A percentile compares a stretch with the other conserved stretches of the same genome.
Conservation (phyloP, 2,797 vertebrate genomes). For the Cirrhinus mrigala region DNA sequence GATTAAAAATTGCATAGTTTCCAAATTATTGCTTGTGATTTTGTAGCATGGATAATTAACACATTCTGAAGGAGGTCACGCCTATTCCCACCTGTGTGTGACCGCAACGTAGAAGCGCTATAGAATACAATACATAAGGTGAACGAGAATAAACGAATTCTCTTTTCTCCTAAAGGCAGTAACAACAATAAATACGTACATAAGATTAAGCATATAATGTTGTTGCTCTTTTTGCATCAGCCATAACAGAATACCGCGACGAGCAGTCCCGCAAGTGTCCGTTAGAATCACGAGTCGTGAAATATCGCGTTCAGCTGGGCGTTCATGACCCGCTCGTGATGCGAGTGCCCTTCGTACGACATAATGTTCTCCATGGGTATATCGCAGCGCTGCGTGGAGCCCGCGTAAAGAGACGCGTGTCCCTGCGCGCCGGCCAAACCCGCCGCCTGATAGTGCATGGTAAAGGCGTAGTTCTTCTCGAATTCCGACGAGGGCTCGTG, state of each 20-base stretch:
- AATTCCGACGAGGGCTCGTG: conserved; percentile 88
- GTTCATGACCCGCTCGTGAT: conserved; percentile 92
- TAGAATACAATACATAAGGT: conserved; percentile 78
- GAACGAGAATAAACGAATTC: conserved; percentile 72
- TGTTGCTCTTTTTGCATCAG: conserved; percentile 75
- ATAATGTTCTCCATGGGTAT: conserved; percentile 88
- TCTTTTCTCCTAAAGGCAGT: conserved; percentile 80
- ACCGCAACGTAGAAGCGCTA: conserved; percentile 76
- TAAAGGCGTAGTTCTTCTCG: conserved; percentile 91
- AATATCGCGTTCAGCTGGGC: conserved; percentile 95
- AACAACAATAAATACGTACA: conserved; percentile 80
- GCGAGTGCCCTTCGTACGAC: conserved; percentile 91
- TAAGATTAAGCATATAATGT: conserved; percentile 74
- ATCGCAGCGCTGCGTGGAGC: conserved; percentile 84
- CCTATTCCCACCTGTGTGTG: conserved; percentile 72
- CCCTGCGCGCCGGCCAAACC: conserved; percentile 79
- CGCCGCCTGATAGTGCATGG: conserved; percentile 87
- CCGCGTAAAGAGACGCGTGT: conserved; percentile 82
- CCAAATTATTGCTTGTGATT: conserved; percentile 94
- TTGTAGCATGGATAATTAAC: conserved; percentile 83
- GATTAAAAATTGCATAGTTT: conserved; percentile 96
- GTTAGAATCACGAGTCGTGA: conserved; percentile 85
- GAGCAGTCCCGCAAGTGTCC: conserved; percentile 68
- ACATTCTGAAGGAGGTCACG: conserved; percentile 78
- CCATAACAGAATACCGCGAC: conserved; percentile 69